Percentiles rank a stretch among this genome's conserved stretches.
Evolutionary conservation across 2,113 vertebrate species (phyloP).

Genomic region (Crotalus horridus): DNA sequence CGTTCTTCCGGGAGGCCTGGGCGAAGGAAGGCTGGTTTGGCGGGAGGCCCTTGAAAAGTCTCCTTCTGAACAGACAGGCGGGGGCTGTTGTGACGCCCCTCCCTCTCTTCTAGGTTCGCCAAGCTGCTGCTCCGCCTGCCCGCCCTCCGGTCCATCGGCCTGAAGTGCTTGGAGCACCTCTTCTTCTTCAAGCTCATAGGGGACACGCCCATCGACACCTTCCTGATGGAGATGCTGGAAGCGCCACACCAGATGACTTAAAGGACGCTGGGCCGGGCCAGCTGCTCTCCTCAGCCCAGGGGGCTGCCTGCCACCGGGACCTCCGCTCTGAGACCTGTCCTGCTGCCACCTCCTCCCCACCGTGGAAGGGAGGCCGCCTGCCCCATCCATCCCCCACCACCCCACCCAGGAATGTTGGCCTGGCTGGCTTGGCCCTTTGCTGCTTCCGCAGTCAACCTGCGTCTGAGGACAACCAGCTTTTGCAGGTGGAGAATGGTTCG

Average conservation of each 20-base stretch:
- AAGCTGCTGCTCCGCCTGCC: constrained; percentile 95
- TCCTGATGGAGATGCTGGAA: constrained; percentile 99
- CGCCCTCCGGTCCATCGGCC: constrained; percentile 94
- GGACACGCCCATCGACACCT: constrained; percentile 98
- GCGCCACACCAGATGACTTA: constrained; percentile 98
- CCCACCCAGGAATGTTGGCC: not conserved
- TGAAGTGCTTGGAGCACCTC: constrained; percentile 97
- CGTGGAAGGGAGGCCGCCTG: constrained; percentile 49
- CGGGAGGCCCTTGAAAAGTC: not conserved
- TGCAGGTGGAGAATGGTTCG: constrained; percentile 9
- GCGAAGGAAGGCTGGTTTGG: not conserved
- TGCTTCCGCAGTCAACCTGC: constrained; percentile 41
- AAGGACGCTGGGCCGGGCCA: constrained; percentile 48
- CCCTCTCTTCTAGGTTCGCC: constrained; percentile 78
- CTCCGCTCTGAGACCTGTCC: constrained; percentile 16
- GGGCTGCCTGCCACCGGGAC: constrained; percentile 25
- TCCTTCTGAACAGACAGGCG: not conserved
- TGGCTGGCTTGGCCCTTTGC: constrained; percentile 11
- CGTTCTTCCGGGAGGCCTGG: not conserved
- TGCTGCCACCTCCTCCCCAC: not conserved
- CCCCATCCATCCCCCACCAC: not conserved
- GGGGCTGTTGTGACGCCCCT: rapidly evolving
- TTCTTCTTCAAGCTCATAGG: constrained; percentile 99
- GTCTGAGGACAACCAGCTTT: constrained; percentile 29
- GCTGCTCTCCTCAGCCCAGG: not conserved